Base-by-base conservation (phyloP, 2,888 invertebrate species). In the Gisinianus flammeolus region DNA sequence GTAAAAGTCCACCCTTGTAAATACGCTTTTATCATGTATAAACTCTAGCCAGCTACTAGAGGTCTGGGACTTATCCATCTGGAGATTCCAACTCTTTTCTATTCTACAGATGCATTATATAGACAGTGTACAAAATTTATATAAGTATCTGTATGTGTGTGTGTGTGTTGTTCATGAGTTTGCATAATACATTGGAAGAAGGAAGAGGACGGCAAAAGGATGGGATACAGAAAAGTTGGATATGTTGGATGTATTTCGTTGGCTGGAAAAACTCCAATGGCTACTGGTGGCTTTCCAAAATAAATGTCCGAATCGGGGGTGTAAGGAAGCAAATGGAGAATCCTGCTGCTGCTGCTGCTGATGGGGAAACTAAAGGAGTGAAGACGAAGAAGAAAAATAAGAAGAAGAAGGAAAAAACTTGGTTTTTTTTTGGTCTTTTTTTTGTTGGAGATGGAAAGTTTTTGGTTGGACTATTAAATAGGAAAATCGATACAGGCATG, bases 361-460 rank as follows among this genome's bases (percentile, higher is more conserved):
- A 12, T 6, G 58, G 22, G 62, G 12, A 8, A 24, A 64, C 2
- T 67, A 77, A 66, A 72, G 62, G 71, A 76, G 75, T 70, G 76
- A 78, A 70, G 76, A 77, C 64, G 28, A 62, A 76, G 24, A 52
- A 79, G 80, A 75, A 77, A 79, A 79, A 76, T 79, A 79, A 80
- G 78, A 80, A 76, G 78, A 79, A 76, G 79, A 80, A 79, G 80
- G 77, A 77, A 79, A 77, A 80, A 77, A 26, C 77, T 79, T 77
- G 66, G 74, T 80, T 72, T 75, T 22, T 56, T 33, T 56, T 73
- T 44, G 16, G 56, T 58, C 35, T 69, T 54, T 68, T 67, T 56
- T 30, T 52, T 28, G 3, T 22, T 56, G 66, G n/a, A 70, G 70
- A 30, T 44, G 70, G 44, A 70, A 70, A 54, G 66, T 66, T 30